Evolutionary conservation across 1,140 invertebrate species (phyloP), one percentile per base, ranked within the genome.

Genomic region (Sitobion miscanthi): DNA sequence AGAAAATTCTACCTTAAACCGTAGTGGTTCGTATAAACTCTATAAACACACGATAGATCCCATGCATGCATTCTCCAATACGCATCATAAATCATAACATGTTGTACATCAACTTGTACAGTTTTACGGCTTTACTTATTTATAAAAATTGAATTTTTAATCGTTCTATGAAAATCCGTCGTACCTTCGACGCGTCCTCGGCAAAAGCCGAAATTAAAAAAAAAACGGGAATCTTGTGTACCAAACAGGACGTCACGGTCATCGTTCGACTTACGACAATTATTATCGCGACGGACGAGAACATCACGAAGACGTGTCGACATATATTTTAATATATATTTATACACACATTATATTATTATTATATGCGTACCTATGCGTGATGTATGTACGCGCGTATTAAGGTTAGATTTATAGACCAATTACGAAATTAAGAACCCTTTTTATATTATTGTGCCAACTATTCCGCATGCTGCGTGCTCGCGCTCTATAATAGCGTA

Each of bases 351-450:
- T 77, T 35, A 77, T n/a, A 77, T 47, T 47, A 47, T 47, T 54
- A 54, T 77, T 77, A 77, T 77, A 35, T 5, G n/a, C 30, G 62
- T 77, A 77, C n/a, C 62, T 77, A 77, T 86, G 77, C 7, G 30
- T 45, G 42, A 77, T 86, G 25, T 47, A 11, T 86, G 25, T 17
- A 25, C n/a, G 6, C 23, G 21, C 57, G 89, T 30, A 90, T 90
- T 62, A 90, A 90, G 89, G 89, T 90, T 90, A 90, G 89, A 90
- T 45, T 45, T 90, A 69, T 69, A 90, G 89, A 90, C 89, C 57
- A 69, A 90, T 90, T 90, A 45, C 89, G 89, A 90, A 90, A 69
- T 90, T 30, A 69, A 90, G 38, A 42, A 45, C 89, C 89, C 54
- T 90, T 90, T 90, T 90, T n/a, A 69, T 45, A 62, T 45, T 35